Evolutionary conservation across 2,888 invertebrate genomes (phyloP).

Genomic region (Neocrepidodera transversa): DNA sequence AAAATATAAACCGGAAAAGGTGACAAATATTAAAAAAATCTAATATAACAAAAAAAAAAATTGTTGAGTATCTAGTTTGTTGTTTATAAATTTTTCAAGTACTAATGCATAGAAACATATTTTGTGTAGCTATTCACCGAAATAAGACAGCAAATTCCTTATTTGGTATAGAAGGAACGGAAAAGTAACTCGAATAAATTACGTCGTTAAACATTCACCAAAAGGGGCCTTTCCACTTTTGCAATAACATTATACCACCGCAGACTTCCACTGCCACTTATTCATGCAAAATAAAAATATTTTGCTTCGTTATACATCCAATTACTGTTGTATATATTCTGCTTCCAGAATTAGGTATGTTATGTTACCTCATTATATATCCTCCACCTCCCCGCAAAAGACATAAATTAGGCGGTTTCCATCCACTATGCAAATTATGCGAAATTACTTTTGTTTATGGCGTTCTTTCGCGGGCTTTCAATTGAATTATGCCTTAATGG

Average conservation of each 20-base stretch:
- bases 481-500: constrained; percentile 18
- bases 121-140: neutral
- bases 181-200: constrained; percentile 19
- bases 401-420: constrained; percentile 27
- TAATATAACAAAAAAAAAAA: too few species aligned
- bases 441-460: constrained; percentile 35
- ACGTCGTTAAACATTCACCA: constrained; percentile 21
- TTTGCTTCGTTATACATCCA: constrained; percentile 26
- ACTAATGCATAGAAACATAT: constrained; percentile 13
- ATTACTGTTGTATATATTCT: constrained; percentile 28
- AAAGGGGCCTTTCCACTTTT: constrained; percentile 18
- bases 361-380: constrained; percentile 33
- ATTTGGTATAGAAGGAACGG: neutral
- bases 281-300: constrained; percentile 26
- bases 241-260: constrained; percentile 22
- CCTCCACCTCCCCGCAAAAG: constrained; percentile 15
- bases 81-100: too few species aligned
- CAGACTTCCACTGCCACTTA: constrained; percentile 23
- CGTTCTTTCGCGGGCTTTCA: constrained; percentile 28
- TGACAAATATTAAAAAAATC: too few species aligned
- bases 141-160: constrained; percentile 13
- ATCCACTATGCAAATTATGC: constrained; percentile 34
- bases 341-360: constrained; percentile 35
- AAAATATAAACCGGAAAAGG: neutral
- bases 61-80: too few species aligned